These are phyloP conservation scores for Ichneumoninae sp. DNA, from an alignment of 2,888 invertebrate genomes.

Conservation along the genomic window DNA sequence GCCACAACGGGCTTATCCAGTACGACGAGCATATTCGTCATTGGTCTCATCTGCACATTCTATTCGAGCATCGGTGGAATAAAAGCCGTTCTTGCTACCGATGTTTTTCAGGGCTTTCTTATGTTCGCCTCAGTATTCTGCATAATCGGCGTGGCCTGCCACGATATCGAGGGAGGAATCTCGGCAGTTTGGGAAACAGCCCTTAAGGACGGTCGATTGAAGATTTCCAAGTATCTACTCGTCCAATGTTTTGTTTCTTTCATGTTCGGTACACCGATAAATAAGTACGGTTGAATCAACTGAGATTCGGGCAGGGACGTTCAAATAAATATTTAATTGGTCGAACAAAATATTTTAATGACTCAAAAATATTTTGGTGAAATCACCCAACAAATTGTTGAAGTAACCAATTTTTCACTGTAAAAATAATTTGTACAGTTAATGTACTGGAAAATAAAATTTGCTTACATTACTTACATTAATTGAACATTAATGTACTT, in stretches of 20 bases:
- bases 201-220: constrained; percentile 88
- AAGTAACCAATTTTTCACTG: too few relatives aligned
- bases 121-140: constrained; percentile 94
- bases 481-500: too few relatives aligned
- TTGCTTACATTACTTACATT: too few relatives aligned
- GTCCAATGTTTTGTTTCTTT: neutral
- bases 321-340: too few relatives aligned
- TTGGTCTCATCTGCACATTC: constrained; percentile 91
- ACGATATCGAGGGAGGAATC: constrained; percentile 89
- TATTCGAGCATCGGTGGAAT: constrained; percentile 95
- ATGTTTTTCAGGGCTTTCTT: constrained; percentile 92
- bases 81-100: constrained; percentile 95
- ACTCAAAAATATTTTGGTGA: too few relatives aligned
- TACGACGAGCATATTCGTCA: constrained; percentile 83
- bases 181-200: constrained; percentile 89
- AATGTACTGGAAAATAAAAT: too few relatives aligned
- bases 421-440: too few relatives aligned
- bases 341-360: too few relatives aligned
- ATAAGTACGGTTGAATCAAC: too few relatives aligned
- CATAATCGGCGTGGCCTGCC: constrained; percentile 90
- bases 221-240: constrained; percentile 87
- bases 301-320: too few relatives aligned
- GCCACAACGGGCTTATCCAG: constrained; percentile 85
- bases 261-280: neutral
- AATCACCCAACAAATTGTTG: too few relatives aligned